Conservation (phyloP, 2,797 vertebrate species). For the Sitta carolinensis region DNA sequence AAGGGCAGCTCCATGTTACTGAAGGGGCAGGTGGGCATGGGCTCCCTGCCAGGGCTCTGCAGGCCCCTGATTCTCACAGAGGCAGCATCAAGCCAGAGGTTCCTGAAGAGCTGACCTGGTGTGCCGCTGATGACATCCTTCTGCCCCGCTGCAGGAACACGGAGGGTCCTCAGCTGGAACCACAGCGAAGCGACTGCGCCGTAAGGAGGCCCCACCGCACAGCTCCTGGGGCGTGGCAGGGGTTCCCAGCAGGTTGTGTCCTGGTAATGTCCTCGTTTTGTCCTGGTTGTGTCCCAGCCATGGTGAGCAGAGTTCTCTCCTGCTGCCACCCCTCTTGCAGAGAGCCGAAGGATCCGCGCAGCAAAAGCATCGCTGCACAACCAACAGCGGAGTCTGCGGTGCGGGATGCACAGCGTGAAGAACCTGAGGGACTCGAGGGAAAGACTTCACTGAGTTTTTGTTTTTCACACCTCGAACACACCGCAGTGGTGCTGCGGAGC, state of each 20-base stretch:
- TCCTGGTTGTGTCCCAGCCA: neutral
- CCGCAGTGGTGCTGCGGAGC: neutral
- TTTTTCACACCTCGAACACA: neutral
- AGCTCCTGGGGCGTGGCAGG: neutral
- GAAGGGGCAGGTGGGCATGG: neutral
- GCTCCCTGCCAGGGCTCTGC: neutral
- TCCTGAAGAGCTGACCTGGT: neutral
- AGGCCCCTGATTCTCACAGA: neutral
- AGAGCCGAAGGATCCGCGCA: neutral
- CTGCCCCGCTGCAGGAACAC: rapidly evolving
- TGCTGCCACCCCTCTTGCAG: neutral
- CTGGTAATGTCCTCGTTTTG: no score
- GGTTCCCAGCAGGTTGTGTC: neutral
- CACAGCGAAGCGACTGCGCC: rapidly evolving
- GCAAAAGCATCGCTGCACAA: neutral
- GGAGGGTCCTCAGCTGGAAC: neutral
- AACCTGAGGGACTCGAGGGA: conserved; percentile 12
- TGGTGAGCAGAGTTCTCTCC: neutral
- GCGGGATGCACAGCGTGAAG: neutral
- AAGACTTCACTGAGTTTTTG: neutral
- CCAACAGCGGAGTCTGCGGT: neutral
- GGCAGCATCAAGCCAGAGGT: neutral
- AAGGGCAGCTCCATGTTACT: neutral
- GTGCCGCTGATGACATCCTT: neutral
- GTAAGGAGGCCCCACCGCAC: neutral